Evolutionary conservation across 2,797 vertebrate species (phyloP).

Genomic region (Urocyon cinereoargenteus): DNA sequence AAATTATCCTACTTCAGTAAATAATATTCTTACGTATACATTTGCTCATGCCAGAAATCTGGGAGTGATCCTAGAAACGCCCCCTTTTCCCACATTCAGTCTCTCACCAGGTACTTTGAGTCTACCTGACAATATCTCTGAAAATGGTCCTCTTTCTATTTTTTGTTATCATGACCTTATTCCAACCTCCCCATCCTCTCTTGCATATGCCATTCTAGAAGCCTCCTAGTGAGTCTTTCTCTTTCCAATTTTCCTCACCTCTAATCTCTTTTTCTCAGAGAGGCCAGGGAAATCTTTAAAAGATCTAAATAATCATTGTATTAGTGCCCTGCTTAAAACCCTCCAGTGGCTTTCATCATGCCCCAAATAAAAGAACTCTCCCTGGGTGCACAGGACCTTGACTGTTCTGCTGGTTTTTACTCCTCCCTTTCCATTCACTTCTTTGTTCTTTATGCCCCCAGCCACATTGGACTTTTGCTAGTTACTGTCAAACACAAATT

Average conservation of each 20-base stretch:
- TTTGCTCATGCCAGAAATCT: not conserved
- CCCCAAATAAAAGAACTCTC: not conserved
- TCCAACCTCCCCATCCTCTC: not conserved
- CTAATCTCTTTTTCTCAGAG: not conserved
- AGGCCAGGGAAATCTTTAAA: not conserved
- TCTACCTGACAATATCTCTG: not conserved
- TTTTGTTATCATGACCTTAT: not conserved
- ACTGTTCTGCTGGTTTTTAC: not conserved
- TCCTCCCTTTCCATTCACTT: not conserved
- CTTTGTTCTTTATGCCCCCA: not conserved
- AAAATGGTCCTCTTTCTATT: not conserved
- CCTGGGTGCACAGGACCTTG: rapidly evolving
- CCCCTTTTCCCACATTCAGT: not conserved
- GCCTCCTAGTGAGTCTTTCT: not conserved
- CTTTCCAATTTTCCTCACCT: not conserved
- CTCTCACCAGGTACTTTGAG: not conserved
- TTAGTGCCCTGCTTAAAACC: not conserved
- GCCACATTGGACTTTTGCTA: not conserved
- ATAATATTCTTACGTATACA: not conserved
- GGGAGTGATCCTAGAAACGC: not conserved
- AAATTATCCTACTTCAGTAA: not conserved
- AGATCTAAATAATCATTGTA: not conserved
- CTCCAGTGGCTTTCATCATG: not conserved
- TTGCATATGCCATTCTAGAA: not conserved
- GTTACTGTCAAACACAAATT: not conserved